Percentiles rank a stretch among this genome's conserved stretches.
These are phyloP conservation scores for Hirtodrosophila alboralis DNA, from an alignment of 2,888 invertebrate genomes.

Conservation along the genomic window DNA sequence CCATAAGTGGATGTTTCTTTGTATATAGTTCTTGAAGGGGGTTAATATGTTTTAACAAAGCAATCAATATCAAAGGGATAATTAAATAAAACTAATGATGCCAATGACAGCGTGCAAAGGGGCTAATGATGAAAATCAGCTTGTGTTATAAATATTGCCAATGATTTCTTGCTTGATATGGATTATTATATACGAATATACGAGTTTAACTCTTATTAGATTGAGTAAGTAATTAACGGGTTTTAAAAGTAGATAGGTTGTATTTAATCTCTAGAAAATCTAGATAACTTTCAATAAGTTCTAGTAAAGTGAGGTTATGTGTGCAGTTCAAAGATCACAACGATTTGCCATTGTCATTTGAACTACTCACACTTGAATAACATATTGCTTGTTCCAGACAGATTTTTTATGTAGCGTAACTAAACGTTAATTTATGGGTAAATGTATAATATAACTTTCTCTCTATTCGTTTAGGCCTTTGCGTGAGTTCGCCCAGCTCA, in stretches of 20 bases:
- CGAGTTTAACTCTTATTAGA: no score
- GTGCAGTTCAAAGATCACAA: neutral
- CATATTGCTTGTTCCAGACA: slow-evolving; percentile 41
- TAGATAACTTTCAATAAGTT: no score
- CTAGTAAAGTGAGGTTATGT: neutral
- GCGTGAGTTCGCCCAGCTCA: slow-evolving; percentile 40
- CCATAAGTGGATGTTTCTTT: slow-evolving; percentile 39
- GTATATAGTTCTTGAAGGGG: slow-evolving; percentile 42
- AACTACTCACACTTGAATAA: neutral
- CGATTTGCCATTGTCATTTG: slow-evolving; percentile 4
- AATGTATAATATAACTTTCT: slow-evolving; percentile 48
- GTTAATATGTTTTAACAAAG: slow-evolving; percentile 74
- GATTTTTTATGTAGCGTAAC: slow-evolving; percentile 76
- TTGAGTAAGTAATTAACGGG: no score
- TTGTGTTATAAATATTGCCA: slow-evolving; percentile 17
- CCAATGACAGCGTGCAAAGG: slow-evolving; percentile 65
- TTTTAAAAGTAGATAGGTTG: no score
- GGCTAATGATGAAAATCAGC: slow-evolving; percentile 58
- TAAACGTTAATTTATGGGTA: slow-evolving; percentile 73
- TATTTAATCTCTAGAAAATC: no score
- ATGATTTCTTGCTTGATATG: slow-evolving; percentile 1
- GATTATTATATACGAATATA: no score
- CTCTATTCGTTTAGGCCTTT: slow-evolving; percentile 33
- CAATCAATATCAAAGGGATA: slow-evolving; percentile 75
- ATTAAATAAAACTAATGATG: slow-evolving; percentile 80